Evolutionary conservation across 2,888 invertebrate species (phyloP), one percentile per base, ranked within the genome.

Genomic region (Agelastica alni): DNA sequence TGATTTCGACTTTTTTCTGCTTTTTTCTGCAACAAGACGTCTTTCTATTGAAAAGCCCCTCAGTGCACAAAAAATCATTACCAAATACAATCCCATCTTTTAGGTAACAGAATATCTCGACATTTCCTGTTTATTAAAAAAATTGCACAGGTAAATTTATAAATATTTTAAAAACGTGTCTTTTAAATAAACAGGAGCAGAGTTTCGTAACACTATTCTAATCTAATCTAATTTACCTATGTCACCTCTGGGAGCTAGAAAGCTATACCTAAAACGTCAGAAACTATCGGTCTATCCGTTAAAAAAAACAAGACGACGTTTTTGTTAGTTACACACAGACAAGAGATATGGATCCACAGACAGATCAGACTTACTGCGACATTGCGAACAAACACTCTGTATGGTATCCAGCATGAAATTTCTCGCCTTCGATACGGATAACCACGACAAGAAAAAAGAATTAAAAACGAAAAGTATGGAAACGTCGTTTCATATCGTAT

Each of bases 391-490:
- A 63, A 77, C 68, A 65, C 70, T 73, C 70, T 75, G 75, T 65
- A 77, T 70, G 66, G 75, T 73, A 62, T 74, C 72, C 74, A 76
- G 68, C 66, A 77, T 66, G 74, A 75, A 73, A 73, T 75, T 74
- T 74, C 75, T 74, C 66, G 76, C 75, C 77, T 77, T 75, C 53
- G 60, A 57, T 60, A 59, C 62, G 58, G 32, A 28, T 66, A 59
- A 65, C 57, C 61, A 63, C 55, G 49, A 58, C 53, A 56, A 59
- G 53, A 59, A 59, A 58, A 53, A 56, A 26, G 36, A 54, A 36
- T 55, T 53, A 53, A 46, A 41, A 47, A 47, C 37, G 43, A 42
- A 54, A 55, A 44, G 37, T 37, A 51, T 42, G 34, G 12, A n/a
- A 32, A 41, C 31, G 14, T 26, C 28, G 9, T 28, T 26, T 26